Evolutionary conservation across 2,888 invertebrate species (phyloP).

Genomic region (Leptopilina drosophilae): DNA sequence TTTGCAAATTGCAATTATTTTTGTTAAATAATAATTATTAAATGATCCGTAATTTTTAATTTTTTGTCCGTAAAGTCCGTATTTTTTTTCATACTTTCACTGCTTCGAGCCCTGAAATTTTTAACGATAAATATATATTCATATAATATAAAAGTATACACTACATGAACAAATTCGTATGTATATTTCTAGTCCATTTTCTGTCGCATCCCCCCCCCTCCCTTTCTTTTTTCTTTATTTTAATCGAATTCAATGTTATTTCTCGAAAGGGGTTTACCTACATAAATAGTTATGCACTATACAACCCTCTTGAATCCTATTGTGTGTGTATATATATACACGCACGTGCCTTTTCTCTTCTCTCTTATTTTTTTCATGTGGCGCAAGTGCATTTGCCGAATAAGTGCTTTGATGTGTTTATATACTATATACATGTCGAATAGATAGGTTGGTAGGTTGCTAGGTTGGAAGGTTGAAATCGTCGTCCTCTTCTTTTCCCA

Average conservation of each 20-base stretch:
- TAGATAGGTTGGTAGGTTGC: slow-evolving; percentile 14
- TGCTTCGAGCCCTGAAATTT: no score
- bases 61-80: no score
- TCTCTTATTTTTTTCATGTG: not conserved
- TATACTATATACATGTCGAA: no score
- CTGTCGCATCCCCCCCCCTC: not conserved
- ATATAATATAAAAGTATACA: no score
- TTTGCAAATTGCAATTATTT: no score
- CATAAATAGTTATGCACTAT: not conserved
- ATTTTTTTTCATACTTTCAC: no score
- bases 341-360: slow-evolving; percentile 8
- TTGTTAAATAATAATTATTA: no score
- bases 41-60: no score
- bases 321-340: not conserved
- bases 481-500: slow-evolving; percentile 31
- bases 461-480: slow-evolving; percentile 16
- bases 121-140: no score
- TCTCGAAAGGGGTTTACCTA: not conserved
- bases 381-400: slow-evolving; percentile 4
- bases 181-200: not conserved
- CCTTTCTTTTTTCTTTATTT: not conserved
- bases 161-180: no score
- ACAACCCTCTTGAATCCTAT: not conserved
- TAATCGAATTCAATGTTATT: not conserved
- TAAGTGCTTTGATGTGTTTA: not conserved